phyloP scores from a whole-genome alignment of 1,140 invertebrate species.

The Lucilia cuprina region DNA sequence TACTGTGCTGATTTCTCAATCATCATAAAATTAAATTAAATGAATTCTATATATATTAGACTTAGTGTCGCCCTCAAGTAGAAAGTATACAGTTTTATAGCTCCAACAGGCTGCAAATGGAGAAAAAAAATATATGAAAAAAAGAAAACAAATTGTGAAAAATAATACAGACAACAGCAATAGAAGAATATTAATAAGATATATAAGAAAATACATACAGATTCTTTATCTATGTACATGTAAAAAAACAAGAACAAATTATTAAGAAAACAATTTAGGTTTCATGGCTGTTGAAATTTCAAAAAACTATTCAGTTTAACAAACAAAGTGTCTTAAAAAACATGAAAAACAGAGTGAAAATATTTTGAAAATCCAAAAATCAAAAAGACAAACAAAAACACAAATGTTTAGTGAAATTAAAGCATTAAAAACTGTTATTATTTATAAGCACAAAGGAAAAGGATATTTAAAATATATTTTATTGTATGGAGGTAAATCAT shows the following conservation, averaged over 20 bases:
- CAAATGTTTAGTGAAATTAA: neutral
- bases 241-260: neutral
- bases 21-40: conserved; percentile 9
- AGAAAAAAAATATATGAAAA: neutral
- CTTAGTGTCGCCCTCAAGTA: neutral
- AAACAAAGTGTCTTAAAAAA: neutral
- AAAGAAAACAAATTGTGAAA: neutral
- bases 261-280: neutral
- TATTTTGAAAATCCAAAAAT: neutral
- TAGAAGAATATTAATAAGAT: neutral
- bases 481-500: neutral
- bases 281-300: neutral
- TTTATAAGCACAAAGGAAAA: neutral
- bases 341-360: neutral
- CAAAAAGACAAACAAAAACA: neutral
- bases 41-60: neutral
- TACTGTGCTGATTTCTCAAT: neutral
- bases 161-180: conserved; percentile 6
- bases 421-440: conserved; percentile 3
- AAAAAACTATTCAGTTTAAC: neutral
- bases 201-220: too few relatives aligned
- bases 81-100: neutral
- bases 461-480: neutral
- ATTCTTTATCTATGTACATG: too few relatives aligned
- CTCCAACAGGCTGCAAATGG: neutral